A percentile compares a stretch with the other conserved stretches of the same genome.
These are phyloP conservation scores for Electrophaes corylata DNA, from an alignment of 2,888 invertebrate genomes.

Conservation along the genomic window DNA sequence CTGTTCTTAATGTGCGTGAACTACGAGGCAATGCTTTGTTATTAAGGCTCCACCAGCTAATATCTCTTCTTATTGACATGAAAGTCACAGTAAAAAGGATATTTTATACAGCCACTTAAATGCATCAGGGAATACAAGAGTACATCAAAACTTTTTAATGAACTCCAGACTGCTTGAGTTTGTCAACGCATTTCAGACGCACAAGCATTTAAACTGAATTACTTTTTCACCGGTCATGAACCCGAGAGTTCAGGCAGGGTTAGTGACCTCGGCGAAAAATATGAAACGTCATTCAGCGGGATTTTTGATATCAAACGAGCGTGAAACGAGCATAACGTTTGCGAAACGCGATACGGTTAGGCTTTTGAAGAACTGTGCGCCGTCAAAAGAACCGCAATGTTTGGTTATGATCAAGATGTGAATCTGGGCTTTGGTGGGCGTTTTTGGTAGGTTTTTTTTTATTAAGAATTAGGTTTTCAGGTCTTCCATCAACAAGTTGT, in stretches of 20 bases:
- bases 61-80: too few species aligned
- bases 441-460: too few species aligned
- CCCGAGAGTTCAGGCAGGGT: slow-evolving; percentile 54
- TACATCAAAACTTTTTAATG: neutral
- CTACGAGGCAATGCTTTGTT: too few species aligned
- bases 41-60: too few species aligned
- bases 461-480: too few species aligned
- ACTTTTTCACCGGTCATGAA: slow-evolving; percentile 57
- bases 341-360: slow-evolving; percentile 33
- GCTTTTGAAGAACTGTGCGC: slow-evolving; percentile 10
- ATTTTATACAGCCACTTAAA: too few species aligned
- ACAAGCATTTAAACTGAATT: slow-evolving; percentile 15
- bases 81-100: too few species aligned
- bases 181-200: slow-evolving; percentile 2
- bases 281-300: slow-evolving; percentile 63
- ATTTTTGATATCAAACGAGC: slow-evolving; percentile 61
- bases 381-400: slow-evolving; percentile 26
- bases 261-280: slow-evolving; percentile 59
- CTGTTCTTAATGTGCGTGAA: too few species aligned
- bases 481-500: too few species aligned
- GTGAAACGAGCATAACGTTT: slow-evolving; percentile 46
- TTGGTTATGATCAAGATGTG: slow-evolving; percentile 15
- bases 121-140: neutral
- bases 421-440: slow-evolving; percentile 9
- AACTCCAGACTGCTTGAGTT: neutral